phyloP scores from a whole-genome alignment of 2,797 vertebrate species.

The Hydrocynus forskahlii region DNA sequence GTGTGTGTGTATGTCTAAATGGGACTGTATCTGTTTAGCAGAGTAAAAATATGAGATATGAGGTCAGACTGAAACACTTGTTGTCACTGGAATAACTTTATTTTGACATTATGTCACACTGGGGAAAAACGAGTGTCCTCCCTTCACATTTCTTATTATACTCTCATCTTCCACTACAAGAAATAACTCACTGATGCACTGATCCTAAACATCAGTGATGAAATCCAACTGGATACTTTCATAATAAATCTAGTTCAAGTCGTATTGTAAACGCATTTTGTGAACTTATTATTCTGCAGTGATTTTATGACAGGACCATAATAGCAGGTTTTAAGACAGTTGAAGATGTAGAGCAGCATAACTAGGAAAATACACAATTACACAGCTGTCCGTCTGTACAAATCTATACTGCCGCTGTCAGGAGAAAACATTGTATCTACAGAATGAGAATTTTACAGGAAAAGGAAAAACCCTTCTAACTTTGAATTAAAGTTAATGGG shows the following conservation, averaged over 20 bases:
- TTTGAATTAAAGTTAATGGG: too few species aligned
- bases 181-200: constrained; percentile 51
- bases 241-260: constrained; percentile 18
- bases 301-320: neutral
- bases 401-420: too few species aligned
- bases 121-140: constrained; percentile 34
- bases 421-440: too few species aligned
- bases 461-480: too few species aligned
- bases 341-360: too few species aligned
- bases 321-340: too few species aligned
- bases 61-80: constrained; percentile 42
- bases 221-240: constrained; percentile 28
- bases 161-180: constrained; percentile 45
- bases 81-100: constrained; percentile 49
- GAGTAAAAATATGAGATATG: constrained; percentile 2
- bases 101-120: constrained; percentile 41
- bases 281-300: neutral
- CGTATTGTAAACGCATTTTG: constrained; percentile 1
- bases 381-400: too few species aligned
- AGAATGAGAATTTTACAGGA: too few species aligned
- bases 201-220: constrained; percentile 52
- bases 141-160: constrained; percentile 57
- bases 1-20: constrained; percentile 10
- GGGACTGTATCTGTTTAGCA: neutral
- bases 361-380: too few species aligned